Conservation (phyloP, 2,797 vertebrate genomes). For the Pangasius mekongensis region DNA sequence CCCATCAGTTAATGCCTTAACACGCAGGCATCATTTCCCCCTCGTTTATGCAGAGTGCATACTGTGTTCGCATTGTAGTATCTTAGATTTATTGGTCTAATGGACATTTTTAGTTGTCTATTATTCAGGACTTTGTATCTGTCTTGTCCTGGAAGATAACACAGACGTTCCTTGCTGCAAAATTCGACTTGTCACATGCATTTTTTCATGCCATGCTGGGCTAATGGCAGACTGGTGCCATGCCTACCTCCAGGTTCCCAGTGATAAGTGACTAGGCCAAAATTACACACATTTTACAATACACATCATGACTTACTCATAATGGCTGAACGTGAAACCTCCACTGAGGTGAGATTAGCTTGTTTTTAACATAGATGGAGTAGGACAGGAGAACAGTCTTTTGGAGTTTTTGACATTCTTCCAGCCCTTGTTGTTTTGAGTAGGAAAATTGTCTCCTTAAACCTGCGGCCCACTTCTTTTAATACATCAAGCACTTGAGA, state of each 20-base stretch:
- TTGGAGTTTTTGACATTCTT: neutral
- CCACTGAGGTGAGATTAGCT: constrained; percentile 57
- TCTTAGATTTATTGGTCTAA: constrained; percentile 20
- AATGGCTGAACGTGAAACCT: constrained; percentile 66
- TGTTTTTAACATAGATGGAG: neutral
- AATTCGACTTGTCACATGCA: constrained; percentile 59
- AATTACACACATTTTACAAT: constrained; percentile 65
- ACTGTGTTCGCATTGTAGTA: constrained; percentile 5
- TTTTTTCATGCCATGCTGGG: constrained; percentile 62
- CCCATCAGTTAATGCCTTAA: constrained; percentile 33
- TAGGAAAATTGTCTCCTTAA: neutral
- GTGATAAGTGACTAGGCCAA: constrained; percentile 70
- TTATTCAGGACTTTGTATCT: constrained; percentile 34
- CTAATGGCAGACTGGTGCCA: constrained; percentile 71
- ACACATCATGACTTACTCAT: constrained; percentile 71
- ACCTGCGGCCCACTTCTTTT: neutral
- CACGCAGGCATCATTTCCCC: constrained; percentile 9
- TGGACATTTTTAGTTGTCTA: constrained; percentile 24
- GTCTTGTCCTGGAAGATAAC: constrained; percentile 27
- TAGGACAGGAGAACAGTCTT: neutral
- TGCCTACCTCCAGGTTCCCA: constrained; percentile 65
- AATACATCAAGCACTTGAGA: neutral
- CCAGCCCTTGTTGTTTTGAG: neutral
- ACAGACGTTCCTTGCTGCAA: neutral
- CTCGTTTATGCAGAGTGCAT: constrained; percentile 6